Conservation (phyloP, 2,797 vertebrate species). For the Phoeniculus purpureus region DNA sequence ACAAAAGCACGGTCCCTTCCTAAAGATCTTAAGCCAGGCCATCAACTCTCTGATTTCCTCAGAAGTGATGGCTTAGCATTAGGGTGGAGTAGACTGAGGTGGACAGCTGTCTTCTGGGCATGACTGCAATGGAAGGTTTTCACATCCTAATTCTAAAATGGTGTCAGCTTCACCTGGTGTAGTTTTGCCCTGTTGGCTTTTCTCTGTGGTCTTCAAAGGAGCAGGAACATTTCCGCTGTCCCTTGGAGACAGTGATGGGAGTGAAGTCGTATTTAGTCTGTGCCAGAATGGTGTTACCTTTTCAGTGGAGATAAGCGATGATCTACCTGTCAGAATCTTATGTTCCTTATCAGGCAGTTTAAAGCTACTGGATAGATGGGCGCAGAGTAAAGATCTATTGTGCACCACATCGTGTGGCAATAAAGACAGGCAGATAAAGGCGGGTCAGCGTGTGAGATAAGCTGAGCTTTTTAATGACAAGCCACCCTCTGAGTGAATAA, state of each 20-base stretch:
- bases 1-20: neutral
- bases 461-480: constrained; percentile 40
- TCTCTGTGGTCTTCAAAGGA: neutral
- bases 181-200: neutral
- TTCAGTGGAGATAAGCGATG: neutral
- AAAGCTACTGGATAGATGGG: neutral
- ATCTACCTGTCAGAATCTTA: neutral
- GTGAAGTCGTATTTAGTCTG: neutral
- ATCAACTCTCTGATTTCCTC: neutral
- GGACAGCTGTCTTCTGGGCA: neutral
- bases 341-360: neutral
- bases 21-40: neutral
- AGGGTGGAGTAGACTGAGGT: neutral
- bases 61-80: neutral
- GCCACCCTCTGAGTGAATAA: constrained; percentile 1
- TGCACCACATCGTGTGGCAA: neutral
- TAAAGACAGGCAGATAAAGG: constrained; percentile 54
- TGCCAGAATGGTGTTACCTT: neutral
- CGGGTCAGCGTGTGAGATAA: constrained; percentile 15
- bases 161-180: neutral
- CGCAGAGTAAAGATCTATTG: neutral
- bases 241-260: neutral
- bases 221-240: rapidly evolving
- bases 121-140: neutral
- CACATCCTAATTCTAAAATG: neutral